Evolutionary conservation across 2,888 invertebrate genomes (phyloP).

Genomic region (Podabrus alpinus): DNA sequence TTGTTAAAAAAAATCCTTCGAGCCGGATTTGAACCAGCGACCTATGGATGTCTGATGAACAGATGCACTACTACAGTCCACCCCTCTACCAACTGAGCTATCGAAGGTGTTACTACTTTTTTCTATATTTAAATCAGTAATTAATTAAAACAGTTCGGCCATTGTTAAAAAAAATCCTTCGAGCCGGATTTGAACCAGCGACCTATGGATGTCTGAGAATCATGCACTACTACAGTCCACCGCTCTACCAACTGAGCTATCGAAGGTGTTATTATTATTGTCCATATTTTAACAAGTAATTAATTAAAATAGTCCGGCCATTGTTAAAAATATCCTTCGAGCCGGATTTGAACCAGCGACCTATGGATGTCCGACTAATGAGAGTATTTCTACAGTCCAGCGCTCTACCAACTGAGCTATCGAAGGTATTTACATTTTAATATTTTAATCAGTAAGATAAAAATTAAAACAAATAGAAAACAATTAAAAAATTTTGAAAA

Average conservation of each 20-base stretch:
- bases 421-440: constrained; percentile 40
- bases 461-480: too few relatives aligned
- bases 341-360: constrained; percentile 73
- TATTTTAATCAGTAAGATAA: too few relatives aligned
- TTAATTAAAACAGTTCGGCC: background rate
- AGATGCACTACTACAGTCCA: constrained; percentile 46
- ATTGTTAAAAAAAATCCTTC: constrained; percentile 55
- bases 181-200: constrained; percentile 72
- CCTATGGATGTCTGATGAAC: constrained; percentile 61
- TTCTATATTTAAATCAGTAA: too few relatives aligned
- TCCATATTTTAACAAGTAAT: too few relatives aligned
- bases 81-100: constrained; percentile 54
- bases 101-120: constrained; percentile 42
- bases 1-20: constrained; percentile 56
- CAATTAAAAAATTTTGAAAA: too few relatives aligned
- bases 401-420: constrained; percentile 54
- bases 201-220: constrained; percentile 62
- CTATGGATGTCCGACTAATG: constrained; percentile 59
- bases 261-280: constrained; percentile 40
- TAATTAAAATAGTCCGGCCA: background rate
- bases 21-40: constrained; percentile 73
- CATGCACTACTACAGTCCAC: constrained; percentile 47
- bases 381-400: constrained; percentile 47
- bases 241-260: constrained; percentile 54
- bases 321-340: constrained; percentile 58